phyloP scores from a whole-genome alignment of 2,888 invertebrate genomes.

The Zaprionus obscuricornis region DNA sequence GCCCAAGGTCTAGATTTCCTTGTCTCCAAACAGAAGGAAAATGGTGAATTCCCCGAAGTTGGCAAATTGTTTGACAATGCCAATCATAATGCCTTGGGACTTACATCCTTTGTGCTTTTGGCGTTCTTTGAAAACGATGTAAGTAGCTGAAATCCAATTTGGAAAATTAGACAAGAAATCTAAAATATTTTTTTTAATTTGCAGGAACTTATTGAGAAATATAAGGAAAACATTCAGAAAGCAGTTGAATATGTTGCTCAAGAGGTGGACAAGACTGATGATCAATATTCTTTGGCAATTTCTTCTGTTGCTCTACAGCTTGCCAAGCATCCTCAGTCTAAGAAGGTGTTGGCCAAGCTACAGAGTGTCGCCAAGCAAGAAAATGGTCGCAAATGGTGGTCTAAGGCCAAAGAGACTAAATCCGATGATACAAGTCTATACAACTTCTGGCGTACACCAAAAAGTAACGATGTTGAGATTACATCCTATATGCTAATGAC shows the following conservation, averaged over 20 bases:
- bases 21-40: slow-evolving; percentile 87
- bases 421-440: neutral
- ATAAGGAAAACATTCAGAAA: slow-evolving; percentile 89
- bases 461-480: slow-evolving; percentile 90
- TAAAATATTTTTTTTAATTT: neutral
- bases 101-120: slow-evolving; percentile 91
- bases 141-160: slow-evolving; percentile 41
- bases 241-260: slow-evolving; percentile 90
- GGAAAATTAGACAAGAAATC: neutral
- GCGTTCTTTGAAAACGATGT: slow-evolving; percentile 89
- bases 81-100: slow-evolving; percentile 87
- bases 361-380: slow-evolving; percentile 84
- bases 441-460: slow-evolving; percentile 83
- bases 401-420: slow-evolving; percentile 84
- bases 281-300: slow-evolving; percentile 91
- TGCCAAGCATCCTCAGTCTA: slow-evolving; percentile 89
- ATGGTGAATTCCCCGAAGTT: slow-evolving; percentile 92
- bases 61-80: slow-evolving; percentile 88
- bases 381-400: slow-evolving; percentile 91
- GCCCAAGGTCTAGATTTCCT: slow-evolving; percentile 89
- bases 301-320: slow-evolving; percentile 90
- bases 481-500: slow-evolving; percentile 94
- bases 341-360: slow-evolving; percentile 86
- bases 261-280: slow-evolving; percentile 87
- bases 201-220: slow-evolving; percentile 80